Evolutionary conservation across 2,888 invertebrate genomes (phyloP).

Genomic region (Agrochola litura): DNA sequence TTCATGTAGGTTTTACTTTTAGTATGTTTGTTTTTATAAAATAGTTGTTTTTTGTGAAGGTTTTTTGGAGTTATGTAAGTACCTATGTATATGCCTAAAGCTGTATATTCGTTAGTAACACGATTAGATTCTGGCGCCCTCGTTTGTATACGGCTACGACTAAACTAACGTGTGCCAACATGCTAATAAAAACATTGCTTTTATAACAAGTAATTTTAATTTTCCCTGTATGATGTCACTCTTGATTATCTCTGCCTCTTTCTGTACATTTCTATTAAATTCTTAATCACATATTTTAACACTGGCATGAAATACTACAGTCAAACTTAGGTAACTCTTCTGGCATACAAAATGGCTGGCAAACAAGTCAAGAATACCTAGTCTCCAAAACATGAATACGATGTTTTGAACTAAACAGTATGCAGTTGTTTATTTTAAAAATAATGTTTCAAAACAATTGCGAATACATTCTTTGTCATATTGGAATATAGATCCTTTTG

Average conservation of each 20-base stretch:
- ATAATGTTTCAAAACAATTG: slow-evolving; percentile 41
- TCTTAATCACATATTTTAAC: no score
- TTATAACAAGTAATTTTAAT: no score
- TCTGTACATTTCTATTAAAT: no score
- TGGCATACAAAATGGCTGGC: neutral
- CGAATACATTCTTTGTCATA: neutral
- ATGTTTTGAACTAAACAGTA: neutral
- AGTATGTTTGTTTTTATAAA: neutral
- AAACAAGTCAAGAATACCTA: neutral
- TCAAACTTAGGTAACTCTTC: no score
- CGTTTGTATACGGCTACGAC: no score
- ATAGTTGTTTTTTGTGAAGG: neutral
- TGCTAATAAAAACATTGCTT: no score
- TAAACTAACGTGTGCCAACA: no score
- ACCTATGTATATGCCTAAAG: no score
- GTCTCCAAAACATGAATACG: neutral
- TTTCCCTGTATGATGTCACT: no score
- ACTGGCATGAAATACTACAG: no score
- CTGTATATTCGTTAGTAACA: neutral
- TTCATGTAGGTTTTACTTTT: slow-evolving; percentile 9
- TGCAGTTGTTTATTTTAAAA: slow-evolving; percentile 25
- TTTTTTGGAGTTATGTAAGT: neutral
- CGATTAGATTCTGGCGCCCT: neutral
- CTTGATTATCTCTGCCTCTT: no score
- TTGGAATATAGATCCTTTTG: slow-evolving; percentile 10